Base-by-base conservation (phyloP, 1,140 invertebrate genomes). In the Eumaeus atala region DNA sequence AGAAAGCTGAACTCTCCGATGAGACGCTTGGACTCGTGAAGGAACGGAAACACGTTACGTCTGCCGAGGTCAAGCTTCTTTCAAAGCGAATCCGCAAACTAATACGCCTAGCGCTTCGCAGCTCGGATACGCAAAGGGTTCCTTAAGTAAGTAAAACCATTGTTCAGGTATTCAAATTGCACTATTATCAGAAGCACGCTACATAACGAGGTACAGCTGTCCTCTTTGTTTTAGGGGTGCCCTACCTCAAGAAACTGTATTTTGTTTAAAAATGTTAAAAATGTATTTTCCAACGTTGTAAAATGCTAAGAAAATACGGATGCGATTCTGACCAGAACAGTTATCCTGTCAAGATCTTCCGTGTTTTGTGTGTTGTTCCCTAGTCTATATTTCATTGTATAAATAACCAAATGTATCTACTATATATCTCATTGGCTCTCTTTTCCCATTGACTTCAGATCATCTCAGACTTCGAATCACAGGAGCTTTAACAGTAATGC, bases 291-390 rank as follows among this genome's bases (percentile, higher is more conserved):
- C 7, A 18, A 18, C 16, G n/a, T 9, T 17, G 16, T 48, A 48
- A 11, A 18, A 7, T 18, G 18, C 11, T 9, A 48, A 48, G 6
- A 28, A 16, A 21, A 48, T 33, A 11, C 47, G 14, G 18, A 21
- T 48, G 11, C 47, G 14, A n/a, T 48, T 48, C 11, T 48, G 47
- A 18, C 17, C 47, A n/a, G 14, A 7, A 21, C 47, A 48, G 18
- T 48, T 48, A 18, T 48, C 47, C 12, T 10, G 14, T n/a, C 40
- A 42, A 16, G 14, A 42, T 40, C 14, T 40, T 9, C n/a, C n/a
- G 17, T 12, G 17, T 42, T 42, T 42, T n/a, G n/a, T n/a, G n/a
- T 8, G 17, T 3, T 10, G 11, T n/a, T 10, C 14, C 9, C 7
- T 40, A 5, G n/a, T n/a, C n/a, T 8, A 40, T 14, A 10, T 42